Conservation (phyloP, 1,140 invertebrate genomes). For the Megalonaias nervosa region DNA sequence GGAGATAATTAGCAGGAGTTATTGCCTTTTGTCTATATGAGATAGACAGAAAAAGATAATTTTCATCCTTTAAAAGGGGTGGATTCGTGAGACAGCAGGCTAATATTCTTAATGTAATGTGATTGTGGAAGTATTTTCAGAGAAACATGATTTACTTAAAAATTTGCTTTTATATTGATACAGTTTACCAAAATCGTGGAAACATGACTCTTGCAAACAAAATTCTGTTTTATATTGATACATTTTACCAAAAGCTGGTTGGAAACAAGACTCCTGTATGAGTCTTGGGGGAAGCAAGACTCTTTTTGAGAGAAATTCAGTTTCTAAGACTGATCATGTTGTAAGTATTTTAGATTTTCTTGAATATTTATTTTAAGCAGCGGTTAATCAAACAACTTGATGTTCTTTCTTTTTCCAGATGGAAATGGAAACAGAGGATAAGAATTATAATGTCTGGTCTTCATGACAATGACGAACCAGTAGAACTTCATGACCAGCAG, state of each 20-base stretch:
- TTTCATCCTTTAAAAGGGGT: too few relatives aligned
- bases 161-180: too few relatives aligned
- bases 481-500: slow-evolving; percentile 81
- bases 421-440: slow-evolving; percentile 89
- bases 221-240: too few relatives aligned
- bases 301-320: not conserved
- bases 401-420: slow-evolving; percentile 72
- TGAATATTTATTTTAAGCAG: not conserved
- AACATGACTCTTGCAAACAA: too few relatives aligned
- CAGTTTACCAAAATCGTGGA: too few relatives aligned
- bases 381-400: not conserved
- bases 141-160: too few relatives aligned
- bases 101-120: too few relatives aligned
- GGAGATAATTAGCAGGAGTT: too few relatives aligned
- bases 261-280: not conserved
- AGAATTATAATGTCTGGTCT: slow-evolving; percentile 85
- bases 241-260: not conserved
- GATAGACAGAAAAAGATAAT: too few relatives aligned
- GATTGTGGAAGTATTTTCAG: too few relatives aligned
- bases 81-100: too few relatives aligned
- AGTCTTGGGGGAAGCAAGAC: not conserved
- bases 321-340: not conserved
- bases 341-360: not conserved
- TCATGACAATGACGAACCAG: slow-evolving; percentile 75
- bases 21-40: too few relatives aligned